Conservation (phyloP, 2,888 invertebrate genomes). For the Smittia aterrima region DNA sequence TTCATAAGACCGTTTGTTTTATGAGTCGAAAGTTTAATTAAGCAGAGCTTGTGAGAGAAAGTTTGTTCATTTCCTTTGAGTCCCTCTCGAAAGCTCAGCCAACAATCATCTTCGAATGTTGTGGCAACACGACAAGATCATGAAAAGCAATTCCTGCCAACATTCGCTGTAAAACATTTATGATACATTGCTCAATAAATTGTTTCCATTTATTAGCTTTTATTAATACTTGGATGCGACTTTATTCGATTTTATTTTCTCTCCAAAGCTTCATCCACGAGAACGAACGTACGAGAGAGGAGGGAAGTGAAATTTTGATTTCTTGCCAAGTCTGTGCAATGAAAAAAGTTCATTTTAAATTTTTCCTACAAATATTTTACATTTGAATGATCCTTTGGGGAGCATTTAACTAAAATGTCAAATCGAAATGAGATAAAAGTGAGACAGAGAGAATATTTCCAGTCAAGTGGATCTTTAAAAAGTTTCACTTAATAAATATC, state of each 20-base stretch:
- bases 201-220: slow-evolving; percentile 39
- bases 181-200: slow-evolving; percentile 38
- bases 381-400: background rate
- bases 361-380: background rate
- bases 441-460: no score
- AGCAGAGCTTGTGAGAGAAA: slow-evolving; percentile 35
- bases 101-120: background rate
- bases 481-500: no score
- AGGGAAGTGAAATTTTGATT: background rate
- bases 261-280: background rate
- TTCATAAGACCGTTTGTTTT: slow-evolving; percentile 34
- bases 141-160: no score
- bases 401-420: no score
- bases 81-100: background rate
- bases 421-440: no score
- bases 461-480: no score
- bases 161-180: slow-evolving; percentile 30
- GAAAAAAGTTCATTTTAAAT: background rate
- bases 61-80: background rate
- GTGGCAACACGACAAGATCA: background rate
- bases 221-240: slow-evolving; percentile 28
- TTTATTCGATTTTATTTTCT: slow-evolving; percentile 37
- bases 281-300: background rate
- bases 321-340: background rate
- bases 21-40: slow-evolving; percentile 40